Conservation (phyloP, 2,797 vertebrate genomes). For the Alfaro cultratus region DNA sequence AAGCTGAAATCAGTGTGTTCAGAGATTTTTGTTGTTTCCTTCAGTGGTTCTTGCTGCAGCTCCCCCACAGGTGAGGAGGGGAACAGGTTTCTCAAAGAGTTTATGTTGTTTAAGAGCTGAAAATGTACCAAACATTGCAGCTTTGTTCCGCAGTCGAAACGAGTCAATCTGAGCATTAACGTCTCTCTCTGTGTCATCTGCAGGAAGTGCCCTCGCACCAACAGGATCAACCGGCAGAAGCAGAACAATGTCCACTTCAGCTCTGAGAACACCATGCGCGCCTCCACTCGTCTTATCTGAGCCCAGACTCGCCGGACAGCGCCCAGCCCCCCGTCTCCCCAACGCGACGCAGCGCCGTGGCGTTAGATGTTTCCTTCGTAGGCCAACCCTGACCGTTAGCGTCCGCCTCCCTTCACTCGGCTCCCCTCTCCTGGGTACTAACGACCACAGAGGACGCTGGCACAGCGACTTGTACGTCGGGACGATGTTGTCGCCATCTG, state of each 20-base stretch:
- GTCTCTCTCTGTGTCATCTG: slow-evolving; percentile 1
- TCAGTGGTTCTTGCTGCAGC: neutral
- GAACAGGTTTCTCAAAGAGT: neutral
- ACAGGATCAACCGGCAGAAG: slow-evolving; percentile 99
- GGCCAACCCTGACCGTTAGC: slow-evolving; percentile 60
- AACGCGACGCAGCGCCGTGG: slow-evolving; percentile 36
- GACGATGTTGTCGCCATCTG: slow-evolving; percentile 24
- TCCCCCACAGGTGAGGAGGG: neutral
- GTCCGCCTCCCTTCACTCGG: slow-evolving; percentile 54
- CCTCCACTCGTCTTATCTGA: slow-evolving; percentile 98
- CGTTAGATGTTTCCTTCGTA: slow-evolving; percentile 58
- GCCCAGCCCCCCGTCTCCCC: slow-evolving; percentile 1
- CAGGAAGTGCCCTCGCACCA: slow-evolving; percentile 99
- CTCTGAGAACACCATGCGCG: slow-evolving; percentile 98
- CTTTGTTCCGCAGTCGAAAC: neutral
- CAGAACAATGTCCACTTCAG: slow-evolving; percentile 99
- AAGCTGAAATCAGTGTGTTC: neutral
- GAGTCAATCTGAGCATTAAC: neutral
- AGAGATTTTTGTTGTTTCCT: neutral
- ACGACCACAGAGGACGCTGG: slow-evolving; percentile 45
- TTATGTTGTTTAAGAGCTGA: neutral
- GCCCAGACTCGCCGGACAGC: slow-evolving; percentile 63
- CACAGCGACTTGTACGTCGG: slow-evolving; percentile 20
- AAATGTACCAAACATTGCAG: neutral
- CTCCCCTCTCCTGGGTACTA: slow-evolving; percentile 46